Base-by-base conservation (phyloP, 2,888 invertebrate species). In the Drosophila pseudotalamancana region DNA sequence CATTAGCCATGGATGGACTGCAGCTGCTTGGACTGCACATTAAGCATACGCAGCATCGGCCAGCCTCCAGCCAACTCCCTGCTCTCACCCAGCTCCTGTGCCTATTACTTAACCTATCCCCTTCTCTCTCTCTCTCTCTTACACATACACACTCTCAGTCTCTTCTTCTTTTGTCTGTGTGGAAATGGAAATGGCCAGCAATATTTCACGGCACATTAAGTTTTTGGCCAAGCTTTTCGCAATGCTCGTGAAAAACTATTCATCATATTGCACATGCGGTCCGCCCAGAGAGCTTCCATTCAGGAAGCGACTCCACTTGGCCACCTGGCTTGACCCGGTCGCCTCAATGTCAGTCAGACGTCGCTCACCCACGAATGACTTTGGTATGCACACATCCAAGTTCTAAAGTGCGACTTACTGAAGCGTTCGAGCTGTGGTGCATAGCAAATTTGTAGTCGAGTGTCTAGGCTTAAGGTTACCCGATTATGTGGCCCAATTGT, bases 161-260 rank as follows among this genome's bases (percentile, higher is more conserved):
- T 12, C 4, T 32, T n/a, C 27, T 27, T 6, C 39, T 6, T 32
- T 5, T 46, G 16, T 37, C 27, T 4, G 12, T 27, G 45, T 59
- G 42, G 39, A 68, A 60, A 67, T 69, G 48, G 6, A 53, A 66
- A 72, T 65, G 34, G 14, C 76, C 37, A 61, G 46, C 46, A 61
- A 76, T 57, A 67, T 76, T 72, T 76, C 80, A 79, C 60, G 77
- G 66, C 60, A 77, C 76, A 79, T 77, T 72, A 60, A 46, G 60
- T 69, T 60, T 64, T 62, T 72, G 61, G 69, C 60, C 70, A 60
- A 29, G 32, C 42, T 59, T 56, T 72, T 68, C 42, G 57, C 68
- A 68, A 68, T 39, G 11, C 27, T 8, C 55, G 29, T n/a, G 9
- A 6, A 25, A 35, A 54, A 18, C 55, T 42, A 70, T 70, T 34